phyloP scores from a whole-genome alignment of 2,797 vertebrate genomes.

The Pelochelys cantorii region DNA sequence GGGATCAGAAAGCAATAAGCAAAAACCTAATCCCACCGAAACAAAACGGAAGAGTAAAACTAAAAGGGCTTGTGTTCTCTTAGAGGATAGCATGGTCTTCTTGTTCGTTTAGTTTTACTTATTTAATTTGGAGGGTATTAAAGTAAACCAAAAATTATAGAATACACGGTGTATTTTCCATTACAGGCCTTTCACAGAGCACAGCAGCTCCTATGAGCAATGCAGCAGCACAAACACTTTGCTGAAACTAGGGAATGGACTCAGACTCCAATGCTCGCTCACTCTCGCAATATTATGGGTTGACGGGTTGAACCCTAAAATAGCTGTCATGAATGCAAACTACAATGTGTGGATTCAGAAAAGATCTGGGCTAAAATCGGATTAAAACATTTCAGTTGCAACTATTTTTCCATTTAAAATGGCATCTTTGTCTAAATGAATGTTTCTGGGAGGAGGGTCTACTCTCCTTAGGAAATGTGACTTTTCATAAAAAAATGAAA shows the following conservation, averaged over 20 bases:
- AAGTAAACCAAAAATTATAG: constrained; percentile 28
- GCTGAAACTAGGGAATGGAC: constrained; percentile 7
- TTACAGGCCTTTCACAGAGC: neutral
- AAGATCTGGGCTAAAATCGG: constrained; percentile 48
- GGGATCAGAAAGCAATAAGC: constrained; percentile 66
- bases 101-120: neutral
- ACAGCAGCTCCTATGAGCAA: neutral
- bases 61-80: constrained; percentile 36
- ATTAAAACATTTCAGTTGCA: constrained; percentile 40
- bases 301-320: constrained; percentile 11
- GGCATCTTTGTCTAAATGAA: constrained; percentile 38
- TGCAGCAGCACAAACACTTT: constrained; percentile 25
- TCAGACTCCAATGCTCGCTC: neutral
- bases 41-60: constrained; percentile 61
- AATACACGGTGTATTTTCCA: neutral
- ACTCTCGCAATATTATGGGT: neutral
- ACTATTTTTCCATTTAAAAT: constrained; percentile 61
- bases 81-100: neutral
- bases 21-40: constrained; percentile 50
- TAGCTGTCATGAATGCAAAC: neutral
- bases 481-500: neutral
- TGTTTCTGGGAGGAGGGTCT: neutral
- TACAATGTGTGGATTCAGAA: neutral
- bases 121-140: neutral
- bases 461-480: neutral